These are phyloP conservation scores for Aphodius sticticus DNA, from an alignment of 2,888 invertebrate species.

Conservation along the genomic window DNA sequence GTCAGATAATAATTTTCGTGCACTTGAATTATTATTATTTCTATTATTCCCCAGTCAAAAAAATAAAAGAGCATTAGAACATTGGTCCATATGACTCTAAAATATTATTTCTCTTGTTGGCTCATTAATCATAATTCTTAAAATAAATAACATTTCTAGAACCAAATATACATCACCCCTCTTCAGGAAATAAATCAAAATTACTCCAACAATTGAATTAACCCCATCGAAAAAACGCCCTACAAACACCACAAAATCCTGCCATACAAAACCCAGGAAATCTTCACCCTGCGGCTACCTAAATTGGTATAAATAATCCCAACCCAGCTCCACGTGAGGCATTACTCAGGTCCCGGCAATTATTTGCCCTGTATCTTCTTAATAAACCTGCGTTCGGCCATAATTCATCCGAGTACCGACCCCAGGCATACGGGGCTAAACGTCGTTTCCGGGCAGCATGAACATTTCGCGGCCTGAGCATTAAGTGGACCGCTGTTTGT, in stretches of 20 bases:
- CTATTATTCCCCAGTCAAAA: too few species aligned
- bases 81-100: too few species aligned
- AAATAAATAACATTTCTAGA: too few species aligned
- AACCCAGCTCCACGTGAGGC: neutral
- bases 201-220: neutral
- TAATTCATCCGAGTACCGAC: neutral
- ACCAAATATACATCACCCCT: neutral
- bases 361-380: neutral
- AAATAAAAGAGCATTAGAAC: too few species aligned
- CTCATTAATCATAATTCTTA: too few species aligned
- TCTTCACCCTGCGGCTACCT: neutral
- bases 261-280: neutral
- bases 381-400: neutral
- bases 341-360: neutral
- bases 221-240: neutral
- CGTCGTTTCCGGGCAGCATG: neutral
- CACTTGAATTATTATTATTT: too few species aligned
- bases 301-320: slow-evolving; percentile 4
- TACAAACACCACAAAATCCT: neutral
- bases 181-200: neutral
- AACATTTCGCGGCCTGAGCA: neutral
- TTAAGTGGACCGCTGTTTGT: slow-evolving; percentile 16
- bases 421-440: neutral
- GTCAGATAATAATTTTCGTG: too few species aligned
- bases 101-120: too few species aligned